Conservation (phyloP, 1,140 invertebrate species). For the Philaenus spumarius region DNA sequence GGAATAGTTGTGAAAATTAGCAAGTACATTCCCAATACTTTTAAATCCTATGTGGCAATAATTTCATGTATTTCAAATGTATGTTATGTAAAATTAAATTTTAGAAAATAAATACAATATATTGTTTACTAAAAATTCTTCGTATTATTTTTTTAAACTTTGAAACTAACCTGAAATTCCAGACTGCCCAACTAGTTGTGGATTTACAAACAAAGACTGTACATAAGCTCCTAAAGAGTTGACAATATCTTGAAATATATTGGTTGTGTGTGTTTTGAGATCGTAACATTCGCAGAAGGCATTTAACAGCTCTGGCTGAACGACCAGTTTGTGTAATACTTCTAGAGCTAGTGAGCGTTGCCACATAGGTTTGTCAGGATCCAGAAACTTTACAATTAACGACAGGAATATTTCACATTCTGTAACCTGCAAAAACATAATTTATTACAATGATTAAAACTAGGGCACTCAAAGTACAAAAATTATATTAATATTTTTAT, state of each 20-base stretch:
- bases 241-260: constrained; percentile 92
- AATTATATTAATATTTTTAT: too few relatives aligned
- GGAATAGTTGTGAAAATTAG: too few relatives aligned
- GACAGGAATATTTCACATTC: constrained; percentile 99
- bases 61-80: too few relatives aligned
- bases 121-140: too few relatives aligned
- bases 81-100: too few relatives aligned
- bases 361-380: constrained; percentile 94
- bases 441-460: constrained; percentile 15
- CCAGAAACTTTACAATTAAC: constrained; percentile 93
- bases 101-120: too few relatives aligned
- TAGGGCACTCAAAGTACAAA: too few relatives aligned
- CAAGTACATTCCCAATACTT: too few relatives aligned
- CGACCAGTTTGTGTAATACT: constrained; percentile 90
- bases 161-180: constrained; percentile 36
- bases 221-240: constrained; percentile 91
- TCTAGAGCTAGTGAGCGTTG: constrained; percentile 91
- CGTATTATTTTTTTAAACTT: too few relatives aligned
- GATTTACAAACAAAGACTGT: constrained; percentile 83
- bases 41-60: too few relatives aligned
- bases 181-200: constrained; percentile 44
- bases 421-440: constrained; percentile 61
- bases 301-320: constrained; percentile 79
- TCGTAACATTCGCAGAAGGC: constrained; percentile 94
- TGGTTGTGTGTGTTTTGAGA: constrained; percentile 85